phyloP scores from a whole-genome alignment of 2,888 invertebrate species.

The Synergus umbraculus region DNA sequence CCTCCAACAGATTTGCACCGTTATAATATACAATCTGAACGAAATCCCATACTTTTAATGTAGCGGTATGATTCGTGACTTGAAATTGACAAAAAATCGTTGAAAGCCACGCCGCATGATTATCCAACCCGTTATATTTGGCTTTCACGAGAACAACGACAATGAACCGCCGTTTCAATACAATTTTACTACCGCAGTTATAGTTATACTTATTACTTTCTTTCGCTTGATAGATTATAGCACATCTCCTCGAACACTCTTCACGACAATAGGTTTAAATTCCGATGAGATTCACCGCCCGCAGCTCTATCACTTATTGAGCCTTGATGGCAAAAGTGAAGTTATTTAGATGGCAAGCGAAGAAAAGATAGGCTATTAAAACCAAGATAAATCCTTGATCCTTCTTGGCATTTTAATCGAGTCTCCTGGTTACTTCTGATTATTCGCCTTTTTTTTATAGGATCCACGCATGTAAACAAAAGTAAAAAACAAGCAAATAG shows the following conservation, averaged over 20 bases:
- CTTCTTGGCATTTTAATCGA: background rate
- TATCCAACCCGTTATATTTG: slow-evolving; percentile 32
- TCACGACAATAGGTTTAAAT: background rate
- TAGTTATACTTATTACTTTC: slow-evolving; percentile 7
- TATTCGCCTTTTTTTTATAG: background rate
- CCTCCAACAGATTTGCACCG: background rate
- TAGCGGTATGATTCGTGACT: slow-evolving; percentile 21
- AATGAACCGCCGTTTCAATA: slow-evolving; percentile 55
- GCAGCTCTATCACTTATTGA: background rate
- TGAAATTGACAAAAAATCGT: slow-evolving; percentile 38
- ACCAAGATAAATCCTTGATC: background rate
- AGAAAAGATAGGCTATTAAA: slow-evolving; percentile 5
- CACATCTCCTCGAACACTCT: background rate
- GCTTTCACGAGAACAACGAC: slow-evolving; percentile 46
- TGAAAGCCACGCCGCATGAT: slow-evolving; percentile 35
- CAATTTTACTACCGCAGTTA: slow-evolving; percentile 46
- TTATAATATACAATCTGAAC: slow-evolving; percentile 17
- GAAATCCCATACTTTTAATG: background rate
- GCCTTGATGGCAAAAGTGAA: slow-evolving; percentile 9
- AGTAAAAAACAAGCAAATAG: background rate
- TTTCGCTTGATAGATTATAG: slow-evolving; percentile 4
- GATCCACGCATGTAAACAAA: background rate
- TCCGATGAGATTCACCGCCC: background rate
- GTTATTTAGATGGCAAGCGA: slow-evolving; percentile 2
- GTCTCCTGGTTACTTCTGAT: background rate